Base-by-base conservation (phyloP, 2,797 vertebrate genomes). In the Mus spretus region DNA sequence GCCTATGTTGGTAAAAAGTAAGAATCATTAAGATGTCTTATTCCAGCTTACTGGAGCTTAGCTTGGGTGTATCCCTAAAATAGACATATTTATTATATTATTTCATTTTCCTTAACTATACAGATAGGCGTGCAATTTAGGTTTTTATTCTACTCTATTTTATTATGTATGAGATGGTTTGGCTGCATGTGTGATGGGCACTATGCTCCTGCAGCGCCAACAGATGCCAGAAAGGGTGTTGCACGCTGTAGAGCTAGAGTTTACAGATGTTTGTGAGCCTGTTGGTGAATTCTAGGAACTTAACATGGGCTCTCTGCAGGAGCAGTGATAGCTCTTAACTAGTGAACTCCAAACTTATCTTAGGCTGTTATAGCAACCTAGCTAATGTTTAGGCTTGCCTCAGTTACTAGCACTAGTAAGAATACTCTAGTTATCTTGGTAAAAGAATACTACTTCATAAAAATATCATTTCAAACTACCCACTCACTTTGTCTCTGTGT, bases 341-440 rank as follows among this genome's bases (percentile, higher is more conserved):
- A 86, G 63, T 9, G 44, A 53, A 22, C 47, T 11, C 63, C 31
- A 59, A 17, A 17, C 78, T 12, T 63, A 57, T 44, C 7, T 37
- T 50, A 37, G 12, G 0, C 47, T 84, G 44, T 63, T 74, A 50
- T 1, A 82, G 4, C 0, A 65, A 22, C 28, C 4, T 37, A n/a
- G 74, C 81, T 70, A 70, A 90, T 94, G 2, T 74, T 84, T 14
- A 89, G 74, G 79, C 15, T 82, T 70, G 22, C 44, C 47, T 90
- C 59, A 89, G 12, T 83, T 88, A 90, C 17, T 82, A 14, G 11
- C 2, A 55, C 0, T 87, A 22, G 44, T 11, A 47, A 92, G 80
- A 55, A 81, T 37, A 37, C 44, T 72, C n/a, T 89, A 92, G 8
- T 72, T 95, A 79, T 90, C 75, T 78, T 94, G n/a, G 87, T 92